Evolutionary conservation across 1,140 invertebrate genomes (phyloP).

Genomic region (Bombus pyrosoma): DNA sequence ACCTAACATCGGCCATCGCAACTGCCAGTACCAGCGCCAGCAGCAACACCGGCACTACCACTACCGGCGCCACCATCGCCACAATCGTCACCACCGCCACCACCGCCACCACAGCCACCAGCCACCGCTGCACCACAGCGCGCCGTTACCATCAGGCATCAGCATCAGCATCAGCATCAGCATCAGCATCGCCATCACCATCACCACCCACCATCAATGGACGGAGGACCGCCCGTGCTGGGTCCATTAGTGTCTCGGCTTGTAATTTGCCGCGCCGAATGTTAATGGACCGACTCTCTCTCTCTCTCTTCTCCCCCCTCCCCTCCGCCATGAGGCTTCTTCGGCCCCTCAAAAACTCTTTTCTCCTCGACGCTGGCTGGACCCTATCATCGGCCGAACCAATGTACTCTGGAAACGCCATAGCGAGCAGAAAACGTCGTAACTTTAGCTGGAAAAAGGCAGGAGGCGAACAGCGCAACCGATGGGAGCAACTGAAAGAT

Average conservation of each 20-base stretch:
- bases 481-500: slow-evolving; percentile 2
- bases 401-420: background rate
- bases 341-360: slow-evolving; percentile 22
- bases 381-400: background rate
- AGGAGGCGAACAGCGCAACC: too few species aligned
- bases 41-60: slow-evolving; percentile 44
- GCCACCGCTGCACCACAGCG: too few species aligned
- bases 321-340: background rate
- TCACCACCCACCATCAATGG: slow-evolving; percentile 71
- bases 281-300: slow-evolving; percentile 77
- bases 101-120: slow-evolving; percentile 67
- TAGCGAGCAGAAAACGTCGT: background rate
- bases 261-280: slow-evolving; percentile 83
- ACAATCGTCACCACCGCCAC: slow-evolving; percentile 54
- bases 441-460: background rate
- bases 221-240: slow-evolving; percentile 63
- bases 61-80: slow-evolving; percentile 49
- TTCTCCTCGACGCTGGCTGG: background rate
- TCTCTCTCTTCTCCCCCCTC: slow-evolving; percentile 7
- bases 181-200: slow-evolving; percentile 51
- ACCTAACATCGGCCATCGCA: slow-evolving; percentile 37
- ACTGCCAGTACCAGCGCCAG: slow-evolving; percentile 45
- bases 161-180: slow-evolving; percentile 55
- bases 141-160: slow-evolving; percentile 49
- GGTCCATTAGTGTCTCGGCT: slow-evolving; percentile 80